Evolutionary conservation across 2,888 invertebrate species (phyloP), one percentile per base, ranked within the genome.

Genomic region (Coenonympha arcania): DNA sequence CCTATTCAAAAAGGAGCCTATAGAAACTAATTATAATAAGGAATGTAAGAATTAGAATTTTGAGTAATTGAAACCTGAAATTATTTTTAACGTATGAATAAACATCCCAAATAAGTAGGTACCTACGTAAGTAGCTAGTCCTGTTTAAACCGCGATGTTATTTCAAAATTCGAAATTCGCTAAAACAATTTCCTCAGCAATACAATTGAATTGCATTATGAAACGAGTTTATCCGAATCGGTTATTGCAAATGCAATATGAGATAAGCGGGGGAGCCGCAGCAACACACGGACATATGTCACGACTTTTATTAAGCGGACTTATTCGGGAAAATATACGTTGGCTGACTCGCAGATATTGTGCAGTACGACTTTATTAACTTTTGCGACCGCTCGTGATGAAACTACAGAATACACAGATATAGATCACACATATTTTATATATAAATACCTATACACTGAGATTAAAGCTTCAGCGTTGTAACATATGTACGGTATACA

Each of bases 281-380:
- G 74, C 73, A 76, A 77, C 77, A 79, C 81, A 78, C 53, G 60
- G 65, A 76, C 83, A 82, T 79, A 76, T 82, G 84, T 79, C 69
- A 69, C 58, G 71, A 71, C 71, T 76, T 78, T 74, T 81, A 81
- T 80, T 77, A 78, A 81, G 76, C 66, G 59, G 59, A 73, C 69
- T 73, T 75, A 75, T 75, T 73, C 66, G 69, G 69, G 48, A 68
- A 68, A 68, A 50, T 48, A 48, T 48, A 54, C 53, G 51, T 51
- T 19, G 41, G 48, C 50, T 50, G 54, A 44, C 40, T 50, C 30
- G 48, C 36, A 45, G 28, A 48, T 46, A 43, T 49, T 50, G 30
- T 47, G 47, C 46, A 47, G 48, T 33, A n/a, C n/a, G 34, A 39
- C 52, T 55, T 55, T 55, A 57, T 57, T 55, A 52, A 55, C 48